phyloP scores from a whole-genome alignment of 2,113 vertebrate species.

The Cnemophilus loriae region DNA sequence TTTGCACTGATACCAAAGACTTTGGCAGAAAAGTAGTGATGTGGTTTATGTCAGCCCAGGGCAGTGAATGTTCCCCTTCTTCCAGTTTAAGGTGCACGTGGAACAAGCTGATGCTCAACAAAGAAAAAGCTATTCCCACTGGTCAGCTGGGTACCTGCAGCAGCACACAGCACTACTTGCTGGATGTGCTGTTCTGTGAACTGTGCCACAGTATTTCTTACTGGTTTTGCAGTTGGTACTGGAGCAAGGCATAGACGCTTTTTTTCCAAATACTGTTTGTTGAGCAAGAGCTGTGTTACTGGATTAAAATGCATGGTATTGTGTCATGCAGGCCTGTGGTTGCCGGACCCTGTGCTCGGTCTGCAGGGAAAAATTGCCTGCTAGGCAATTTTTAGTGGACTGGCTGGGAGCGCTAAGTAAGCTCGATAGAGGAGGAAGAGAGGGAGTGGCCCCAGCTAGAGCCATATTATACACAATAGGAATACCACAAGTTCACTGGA shows the following conservation, averaged over 20 bases:
- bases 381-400: not conserved
- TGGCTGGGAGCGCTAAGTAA: not conserved
- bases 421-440: rapidly evolving
- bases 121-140: not conserved
- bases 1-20: not conserved
- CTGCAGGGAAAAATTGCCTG: not conserved
- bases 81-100: rapidly evolving
- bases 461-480: not conserved
- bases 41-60: not conserved
- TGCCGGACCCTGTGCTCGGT: not conserved
- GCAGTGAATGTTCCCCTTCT: not conserved
- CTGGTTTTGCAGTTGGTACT: not conserved
- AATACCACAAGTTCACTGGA: not conserved
- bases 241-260: not conserved
- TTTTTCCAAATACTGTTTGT: not conserved
- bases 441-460: not conserved
- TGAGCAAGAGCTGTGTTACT: not conserved
- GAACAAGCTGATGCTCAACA: not conserved
- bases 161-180: not conserved
- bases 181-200: not conserved
- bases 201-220: not conserved
- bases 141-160: rapidly evolving
- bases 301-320: not conserved
- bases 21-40: not conserved
- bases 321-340: not conserved